A percentile compares a stretch with the other conserved stretches of the same genome.
These are phyloP conservation scores for Nysson spinosus DNA, from an alignment of 2,888 invertebrate genomes.

Conservation along the genomic window DNA sequence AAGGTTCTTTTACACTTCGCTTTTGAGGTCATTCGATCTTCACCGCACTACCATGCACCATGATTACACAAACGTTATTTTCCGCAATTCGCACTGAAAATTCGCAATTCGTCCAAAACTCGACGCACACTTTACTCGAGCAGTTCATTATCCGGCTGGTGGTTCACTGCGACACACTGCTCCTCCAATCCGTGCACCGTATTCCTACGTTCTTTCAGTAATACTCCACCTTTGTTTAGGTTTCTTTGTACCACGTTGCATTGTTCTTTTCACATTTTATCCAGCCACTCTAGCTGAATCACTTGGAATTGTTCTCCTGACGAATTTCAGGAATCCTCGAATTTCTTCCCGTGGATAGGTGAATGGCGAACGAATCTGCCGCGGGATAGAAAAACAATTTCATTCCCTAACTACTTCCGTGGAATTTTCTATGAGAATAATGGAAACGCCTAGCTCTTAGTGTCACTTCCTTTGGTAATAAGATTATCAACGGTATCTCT, in stretches of 20 bases:
- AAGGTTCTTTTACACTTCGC: constrained; percentile 39
- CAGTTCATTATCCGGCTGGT: neutral
- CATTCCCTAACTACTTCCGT: too few relatives aligned
- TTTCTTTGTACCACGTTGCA: constrained; percentile 15
- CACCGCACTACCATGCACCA: constrained; percentile 3
- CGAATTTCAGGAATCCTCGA: constrained; percentile 29
- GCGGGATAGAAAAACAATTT: neutral
- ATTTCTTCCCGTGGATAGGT: constrained; percentile 9
- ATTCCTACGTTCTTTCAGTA: neutral
- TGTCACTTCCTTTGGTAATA: too few relatives aligned
- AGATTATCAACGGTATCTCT: too few relatives aligned
- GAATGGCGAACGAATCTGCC: neutral
- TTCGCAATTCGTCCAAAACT: neutral
- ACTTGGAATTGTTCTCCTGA: constrained; percentile 20
- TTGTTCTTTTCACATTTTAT: constrained; percentile 23
- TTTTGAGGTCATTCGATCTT: constrained; percentile 4
- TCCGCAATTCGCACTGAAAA: constrained; percentile 6
- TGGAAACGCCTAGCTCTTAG: too few relatives aligned
- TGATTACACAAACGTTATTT: constrained; percentile 11
- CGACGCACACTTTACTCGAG: neutral
- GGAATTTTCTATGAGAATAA: too few relatives aligned
- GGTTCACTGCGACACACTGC: neutral
- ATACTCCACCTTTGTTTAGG: constrained; percentile 27
- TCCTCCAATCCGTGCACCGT: neutral
- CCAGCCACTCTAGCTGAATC: neutral